A percentile compares a stretch with the other conserved stretches of the same genome.
Evolutionary conservation across 1,140 invertebrate species (phyloP).

Genomic region (Mycetomoellerius zeteki): DNA sequence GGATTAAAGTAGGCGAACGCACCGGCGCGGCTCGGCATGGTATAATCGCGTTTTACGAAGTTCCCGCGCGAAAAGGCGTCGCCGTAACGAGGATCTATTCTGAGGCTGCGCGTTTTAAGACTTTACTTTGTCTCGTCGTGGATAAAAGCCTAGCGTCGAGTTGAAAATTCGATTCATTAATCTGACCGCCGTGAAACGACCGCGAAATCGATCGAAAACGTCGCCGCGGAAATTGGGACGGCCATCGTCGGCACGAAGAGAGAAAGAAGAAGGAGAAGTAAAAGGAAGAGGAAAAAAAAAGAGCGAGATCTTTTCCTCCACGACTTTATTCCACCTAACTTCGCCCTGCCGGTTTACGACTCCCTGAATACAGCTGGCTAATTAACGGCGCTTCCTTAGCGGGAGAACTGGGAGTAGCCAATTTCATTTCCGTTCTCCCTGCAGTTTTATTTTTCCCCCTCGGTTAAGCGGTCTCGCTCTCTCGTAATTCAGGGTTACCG

Average conservation of each 20-base stretch:
- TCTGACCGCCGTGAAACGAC: conserved; percentile 58
- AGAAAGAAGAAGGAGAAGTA: not conserved
- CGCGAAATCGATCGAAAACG: conserved; percentile 56
- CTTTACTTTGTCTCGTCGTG: conserved; percentile 17
- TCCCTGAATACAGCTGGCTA: conserved; percentile 57
- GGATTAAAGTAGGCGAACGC: conserved; percentile 18
- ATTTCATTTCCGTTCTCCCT: conserved; percentile 59
- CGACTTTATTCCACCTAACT: conserved; percentile 56
- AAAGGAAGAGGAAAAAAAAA: not conserved
- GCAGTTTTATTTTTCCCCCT: conserved; percentile 24
- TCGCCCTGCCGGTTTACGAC: conserved; percentile 47
- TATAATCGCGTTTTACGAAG: conserved; percentile 48
- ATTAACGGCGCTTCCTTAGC: conserved; percentile 64
- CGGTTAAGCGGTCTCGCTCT: conserved; percentile 52
- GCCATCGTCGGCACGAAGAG: not conserved
- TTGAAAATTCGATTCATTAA: conserved; percentile 60
- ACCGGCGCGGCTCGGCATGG: not conserved
- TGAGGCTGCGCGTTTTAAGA: conserved; percentile 47
- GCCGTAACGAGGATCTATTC: conserved; percentile 28
- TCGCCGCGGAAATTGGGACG: conserved; percentile 50
- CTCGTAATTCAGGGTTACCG: conserved; percentile 55
- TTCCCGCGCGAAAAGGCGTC: conserved; percentile 32
- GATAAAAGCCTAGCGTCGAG: conserved; percentile 49
- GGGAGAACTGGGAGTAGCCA: conserved; percentile 44
- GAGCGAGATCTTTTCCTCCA: not conserved